Evolutionary conservation across 1,140 invertebrate genomes (phyloP).

Genomic region (Arctopsyche grandis): DNA sequence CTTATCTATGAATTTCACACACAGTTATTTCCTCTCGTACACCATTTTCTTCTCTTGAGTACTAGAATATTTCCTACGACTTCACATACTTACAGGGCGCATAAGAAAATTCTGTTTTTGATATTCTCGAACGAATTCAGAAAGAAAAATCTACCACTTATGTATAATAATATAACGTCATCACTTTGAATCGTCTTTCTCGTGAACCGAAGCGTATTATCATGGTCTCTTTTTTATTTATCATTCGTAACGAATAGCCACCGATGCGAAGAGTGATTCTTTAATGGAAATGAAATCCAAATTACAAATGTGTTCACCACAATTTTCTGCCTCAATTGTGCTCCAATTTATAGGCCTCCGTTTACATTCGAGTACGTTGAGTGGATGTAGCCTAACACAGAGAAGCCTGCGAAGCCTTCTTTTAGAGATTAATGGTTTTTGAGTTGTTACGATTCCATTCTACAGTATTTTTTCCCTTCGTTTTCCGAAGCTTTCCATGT

Average conservation of each 20-base stretch:
- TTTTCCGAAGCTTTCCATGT: background rate
- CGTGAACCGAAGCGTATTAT: too few species aligned
- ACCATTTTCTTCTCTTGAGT: background rate
- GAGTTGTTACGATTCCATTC: conserved; percentile 19
- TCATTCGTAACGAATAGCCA: too few species aligned
- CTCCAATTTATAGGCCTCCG: background rate
- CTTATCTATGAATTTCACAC: background rate
- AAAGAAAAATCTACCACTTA: too few species aligned
- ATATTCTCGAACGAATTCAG: too few species aligned
- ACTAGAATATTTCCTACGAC: too few species aligned
- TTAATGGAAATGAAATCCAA: conserved; percentile 27
- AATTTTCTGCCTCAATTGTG: conserved; percentile 24
- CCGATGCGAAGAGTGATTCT: background rate
- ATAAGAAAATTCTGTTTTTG: too few species aligned
- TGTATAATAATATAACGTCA: too few species aligned
- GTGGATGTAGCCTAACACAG: conserved; percentile 11
- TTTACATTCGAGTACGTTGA: conserved; percentile 15
- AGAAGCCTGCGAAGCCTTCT: background rate
- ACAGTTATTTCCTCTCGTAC: background rate
- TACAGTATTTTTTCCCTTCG: background rate
- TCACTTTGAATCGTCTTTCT: too few species aligned
- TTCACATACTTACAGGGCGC: too few species aligned
- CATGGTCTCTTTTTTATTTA: too few species aligned
- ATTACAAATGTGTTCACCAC: conserved; percentile 27
- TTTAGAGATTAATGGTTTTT: conserved; percentile 21